These are phyloP conservation scores for Aplysina aerophoba DNA, from an alignment of 37 sponge, comb jelly and placozoan species.

Conservation along the genomic window DNA sequence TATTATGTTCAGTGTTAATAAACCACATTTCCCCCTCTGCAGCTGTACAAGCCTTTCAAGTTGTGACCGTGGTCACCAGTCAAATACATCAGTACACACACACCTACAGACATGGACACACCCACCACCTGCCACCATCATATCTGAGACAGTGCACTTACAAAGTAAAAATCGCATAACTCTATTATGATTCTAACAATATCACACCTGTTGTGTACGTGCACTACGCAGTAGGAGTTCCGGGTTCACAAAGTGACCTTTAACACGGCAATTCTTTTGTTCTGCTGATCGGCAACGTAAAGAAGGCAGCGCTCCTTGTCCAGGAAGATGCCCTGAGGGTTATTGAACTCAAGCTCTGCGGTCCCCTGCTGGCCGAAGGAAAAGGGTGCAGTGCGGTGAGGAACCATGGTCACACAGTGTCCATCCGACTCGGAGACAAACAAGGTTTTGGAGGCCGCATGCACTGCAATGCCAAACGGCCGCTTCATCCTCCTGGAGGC, in stretches of 20 bases:
- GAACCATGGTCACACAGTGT: background rate
- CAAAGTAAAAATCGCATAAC: no score
- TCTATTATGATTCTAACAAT: no score
- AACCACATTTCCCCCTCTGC: background rate
- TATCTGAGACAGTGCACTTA: no score
- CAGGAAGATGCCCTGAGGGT: constrained; percentile 18
- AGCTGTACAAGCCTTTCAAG: constrained; percentile 12
- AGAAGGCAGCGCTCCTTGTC: background rate
- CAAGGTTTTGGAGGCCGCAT: background rate
- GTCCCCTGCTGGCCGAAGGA: constrained; percentile 13
- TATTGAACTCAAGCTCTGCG: background rate
- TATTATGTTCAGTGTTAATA: no score
- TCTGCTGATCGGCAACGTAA: constrained; percentile 14
- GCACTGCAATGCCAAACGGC: constrained; percentile 13
- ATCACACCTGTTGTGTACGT: no score
- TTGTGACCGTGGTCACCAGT: background rate
- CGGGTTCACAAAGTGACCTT: background rate
- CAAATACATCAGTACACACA: no score
- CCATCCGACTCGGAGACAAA: constrained; percentile 13
- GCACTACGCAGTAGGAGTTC: no score
- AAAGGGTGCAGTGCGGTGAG: background rate
- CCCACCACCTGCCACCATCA: no score
- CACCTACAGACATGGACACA: no score
- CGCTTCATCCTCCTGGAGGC: background rate
- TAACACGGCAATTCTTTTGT: background rate